Evolutionary conservation across 2,113 vertebrate genomes (phyloP), one percentile per base, ranked within the genome.

Genomic region (Atractosteus spatula): DNA sequence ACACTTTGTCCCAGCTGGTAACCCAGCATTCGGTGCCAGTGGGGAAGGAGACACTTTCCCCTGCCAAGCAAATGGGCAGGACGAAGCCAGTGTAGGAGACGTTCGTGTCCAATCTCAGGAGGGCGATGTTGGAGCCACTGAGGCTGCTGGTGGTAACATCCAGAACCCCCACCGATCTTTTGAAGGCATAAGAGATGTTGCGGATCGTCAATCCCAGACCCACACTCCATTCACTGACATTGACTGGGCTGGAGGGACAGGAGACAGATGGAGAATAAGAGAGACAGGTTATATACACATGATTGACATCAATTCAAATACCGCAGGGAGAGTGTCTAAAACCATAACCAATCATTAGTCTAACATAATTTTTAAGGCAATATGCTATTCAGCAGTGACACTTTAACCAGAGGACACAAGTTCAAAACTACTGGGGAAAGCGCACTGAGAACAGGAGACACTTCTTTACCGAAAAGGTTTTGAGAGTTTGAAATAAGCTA

Each of bases 1-100:
- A 4, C 45, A 75, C 3, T n/a, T 75, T 55, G 2, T 69, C 73
- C 55, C 12, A 75, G 69, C 69, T 1, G 0, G 55, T 65, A 14
- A 78, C 66, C 73, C 69, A 74, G 59, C 73, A 75, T 4, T 8
- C 41, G 44, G 47, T 68, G 6, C 66, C 56, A 2, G 6, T 5
- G 0, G n/a, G 41, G 10, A 71, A 6, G 8, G 0, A 0, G 11
- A 56, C 56, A 8, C 42, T n/a, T 0, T 5, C 55, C 3, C 0
- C 11, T 41, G 56, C 61, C 56, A 73, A 70, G 2, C n/a, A 7
- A 12, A 73, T 1, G 3, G 45, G 56, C 0, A 0, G 56, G 70
- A 73, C 14, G 42, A 45, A 14, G 16, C 2, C 0, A 11, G 65
- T 75, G 66, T 65, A 63, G 3, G 13, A n/a, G 61, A 76, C n/a